Conservation (phyloP, 2,113 vertebrate species). For the Struthidea cinerea region DNA sequence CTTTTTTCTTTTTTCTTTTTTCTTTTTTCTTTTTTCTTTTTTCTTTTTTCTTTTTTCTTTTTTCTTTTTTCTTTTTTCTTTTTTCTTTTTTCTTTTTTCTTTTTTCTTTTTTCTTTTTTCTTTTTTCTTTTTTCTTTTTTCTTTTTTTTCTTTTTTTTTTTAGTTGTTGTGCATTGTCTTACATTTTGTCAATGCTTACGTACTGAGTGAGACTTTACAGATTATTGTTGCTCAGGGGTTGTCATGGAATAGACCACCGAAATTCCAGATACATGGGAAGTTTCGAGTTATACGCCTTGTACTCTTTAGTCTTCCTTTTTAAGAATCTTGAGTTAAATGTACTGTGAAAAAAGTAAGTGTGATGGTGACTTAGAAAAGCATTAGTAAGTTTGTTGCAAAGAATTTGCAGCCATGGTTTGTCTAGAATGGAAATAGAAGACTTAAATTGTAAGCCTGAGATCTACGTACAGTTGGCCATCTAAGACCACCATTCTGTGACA, state of each 20-base stretch:
- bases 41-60: too few species aligned
- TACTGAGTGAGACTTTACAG: not conserved
- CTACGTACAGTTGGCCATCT: too few species aligned
- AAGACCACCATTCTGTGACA: not conserved
- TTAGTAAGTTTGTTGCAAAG: not conserved
- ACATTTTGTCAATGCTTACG: not conserved
- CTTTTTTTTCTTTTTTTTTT: not conserved
- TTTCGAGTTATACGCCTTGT: not conserved
- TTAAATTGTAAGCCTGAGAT: not conserved
- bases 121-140: not conserved
- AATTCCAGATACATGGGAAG: not conserved
- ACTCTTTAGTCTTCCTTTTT: not conserved
- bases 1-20: not conserved
- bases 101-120: too few species aligned
- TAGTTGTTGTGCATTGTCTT: accelerated
- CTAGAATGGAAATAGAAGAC: not conserved
- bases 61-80: not conserved
- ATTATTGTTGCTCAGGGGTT: not conserved
- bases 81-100: not conserved
- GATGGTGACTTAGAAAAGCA: not conserved
- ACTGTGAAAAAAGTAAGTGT: not conserved
- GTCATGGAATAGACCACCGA: not conserved
- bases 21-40: not conserved
- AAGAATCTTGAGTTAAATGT: not conserved
- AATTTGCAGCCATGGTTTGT: not conserved